A percentile compares a stretch with the other conserved stretches of the same genome.
These are phyloP conservation scores for Synanthedon tipuliformis DNA, from an alignment of 2,888 invertebrate genomes.

Conservation along the genomic window DNA sequence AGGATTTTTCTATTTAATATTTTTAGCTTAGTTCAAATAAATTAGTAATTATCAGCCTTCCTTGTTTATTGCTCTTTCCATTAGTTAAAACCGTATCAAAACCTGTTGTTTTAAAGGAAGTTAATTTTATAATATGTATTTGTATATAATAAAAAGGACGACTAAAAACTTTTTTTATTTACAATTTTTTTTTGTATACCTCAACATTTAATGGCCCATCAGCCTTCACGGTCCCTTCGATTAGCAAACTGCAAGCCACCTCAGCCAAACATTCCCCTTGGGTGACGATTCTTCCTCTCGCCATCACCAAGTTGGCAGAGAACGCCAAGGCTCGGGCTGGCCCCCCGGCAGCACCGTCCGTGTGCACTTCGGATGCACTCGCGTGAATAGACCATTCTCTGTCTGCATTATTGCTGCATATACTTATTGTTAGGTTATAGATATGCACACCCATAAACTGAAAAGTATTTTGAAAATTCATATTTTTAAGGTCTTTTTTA, in stretches of 20 bases:
- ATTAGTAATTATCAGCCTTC: too few species aligned
- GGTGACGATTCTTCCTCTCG: slow-evolving; percentile 69
- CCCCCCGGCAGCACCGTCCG: slow-evolving; percentile 79
- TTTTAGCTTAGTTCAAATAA: too few species aligned
- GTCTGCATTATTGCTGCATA: slow-evolving; percentile 47
- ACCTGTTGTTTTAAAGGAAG: too few species aligned
- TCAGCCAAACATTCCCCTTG: slow-evolving; percentile 76
- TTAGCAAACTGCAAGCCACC: slow-evolving; percentile 77
- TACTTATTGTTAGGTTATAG: slow-evolving; percentile 73
- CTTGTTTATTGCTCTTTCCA: too few species aligned
- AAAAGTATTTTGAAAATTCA: not conserved
- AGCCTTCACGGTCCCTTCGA: slow-evolving; percentile 83
- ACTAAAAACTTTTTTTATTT: not conserved
- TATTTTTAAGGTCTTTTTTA: too few species aligned
- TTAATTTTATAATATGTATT: too few species aligned
- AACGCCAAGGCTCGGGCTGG: slow-evolving; percentile 76
- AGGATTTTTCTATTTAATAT: too few species aligned
- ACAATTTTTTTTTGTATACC: slow-evolving; percentile 53
- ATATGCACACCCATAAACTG: slow-evolving; percentile 90
- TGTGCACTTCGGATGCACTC: slow-evolving; percentile 77
- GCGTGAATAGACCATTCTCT: slow-evolving; percentile 79
- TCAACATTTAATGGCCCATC: slow-evolving; percentile 88
- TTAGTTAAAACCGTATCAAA: too few species aligned
- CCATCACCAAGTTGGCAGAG: slow-evolving; percentile 77
- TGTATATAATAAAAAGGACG: too few species aligned